Evolutionary conservation across 1,140 invertebrate species (phyloP).

Genomic region (Drosophila triauraria): DNA sequence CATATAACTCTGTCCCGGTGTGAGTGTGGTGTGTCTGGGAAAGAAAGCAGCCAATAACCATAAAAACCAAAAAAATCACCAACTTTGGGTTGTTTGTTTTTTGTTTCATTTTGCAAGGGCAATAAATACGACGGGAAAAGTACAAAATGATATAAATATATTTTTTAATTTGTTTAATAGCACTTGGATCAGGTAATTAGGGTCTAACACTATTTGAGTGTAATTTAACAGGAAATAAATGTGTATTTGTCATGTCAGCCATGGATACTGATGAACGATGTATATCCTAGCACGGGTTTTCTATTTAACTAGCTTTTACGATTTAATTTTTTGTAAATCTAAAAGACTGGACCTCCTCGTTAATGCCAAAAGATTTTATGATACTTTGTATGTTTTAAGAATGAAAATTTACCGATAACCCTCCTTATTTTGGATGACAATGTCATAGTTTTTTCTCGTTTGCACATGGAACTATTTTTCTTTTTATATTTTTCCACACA

Average conservation of each 20-base stretch:
- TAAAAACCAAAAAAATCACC: constrained; percentile 30
- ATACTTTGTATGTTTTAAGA: background rate
- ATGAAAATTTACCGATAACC: background rate
- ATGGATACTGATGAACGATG: too few species aligned
- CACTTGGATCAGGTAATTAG: too few species aligned
- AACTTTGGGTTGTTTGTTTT: constrained; percentile 18
- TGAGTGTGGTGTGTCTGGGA: constrained; percentile 15
- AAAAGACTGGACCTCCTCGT: too few species aligned
- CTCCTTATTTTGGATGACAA: background rate
- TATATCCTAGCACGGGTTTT: too few species aligned
- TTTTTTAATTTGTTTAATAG: background rate
- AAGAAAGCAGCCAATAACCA: constrained; percentile 40
- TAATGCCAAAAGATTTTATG: too few species aligned
- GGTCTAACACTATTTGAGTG: background rate
- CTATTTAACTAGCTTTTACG: too few species aligned
- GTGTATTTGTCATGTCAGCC: too few species aligned
- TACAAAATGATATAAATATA: background rate
- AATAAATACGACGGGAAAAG: background rate
- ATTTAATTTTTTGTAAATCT: too few species aligned
- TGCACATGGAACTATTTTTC: background rate
- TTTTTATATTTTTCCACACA: background rate
- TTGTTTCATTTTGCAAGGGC: constrained; percentile 13
- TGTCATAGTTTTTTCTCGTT: background rate
- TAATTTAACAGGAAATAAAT: background rate
- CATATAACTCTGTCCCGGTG: constrained; percentile 31